phyloP scores from a whole-genome alignment of 2,113 vertebrate species.

The Microcebus lehilahytsara region DNA sequence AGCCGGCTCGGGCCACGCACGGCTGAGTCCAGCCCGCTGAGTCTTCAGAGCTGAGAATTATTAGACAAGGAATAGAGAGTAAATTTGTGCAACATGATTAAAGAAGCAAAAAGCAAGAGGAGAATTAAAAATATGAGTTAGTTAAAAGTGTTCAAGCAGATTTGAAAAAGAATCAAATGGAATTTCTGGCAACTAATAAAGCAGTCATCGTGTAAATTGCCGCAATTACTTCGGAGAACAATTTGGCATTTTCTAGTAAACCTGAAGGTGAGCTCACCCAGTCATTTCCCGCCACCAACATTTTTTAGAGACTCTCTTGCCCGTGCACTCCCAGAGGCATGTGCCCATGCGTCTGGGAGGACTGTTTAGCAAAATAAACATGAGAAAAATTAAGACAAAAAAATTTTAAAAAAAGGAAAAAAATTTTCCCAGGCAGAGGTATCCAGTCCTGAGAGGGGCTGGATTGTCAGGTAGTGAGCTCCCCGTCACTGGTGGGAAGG shows the following conservation, averaged over 20 bases:
- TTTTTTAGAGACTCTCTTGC: not conserved
- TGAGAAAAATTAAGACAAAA: not conserved
- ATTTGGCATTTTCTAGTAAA: not conserved
- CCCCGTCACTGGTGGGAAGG: too few relatives aligned
- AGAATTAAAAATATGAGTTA: not conserved
- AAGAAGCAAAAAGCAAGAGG: not conserved
- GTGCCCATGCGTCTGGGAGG: not conserved
- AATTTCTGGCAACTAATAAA: slow-evolving; percentile 3
- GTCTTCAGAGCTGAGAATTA: rapidly evolving
- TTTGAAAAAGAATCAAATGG: not conserved
- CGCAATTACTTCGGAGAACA: not conserved
- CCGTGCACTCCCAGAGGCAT: rapidly evolving
- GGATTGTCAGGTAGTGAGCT: too few relatives aligned
- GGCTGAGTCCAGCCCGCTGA: rapidly evolving
- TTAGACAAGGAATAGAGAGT: not conserved
- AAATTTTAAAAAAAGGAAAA: too few relatives aligned
- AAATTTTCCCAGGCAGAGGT: too few relatives aligned
- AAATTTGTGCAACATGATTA: not conserved
- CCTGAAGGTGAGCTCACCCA: not conserved
- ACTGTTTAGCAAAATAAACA: not conserved
- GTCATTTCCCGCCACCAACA: not conserved
- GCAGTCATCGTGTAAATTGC: not conserved
- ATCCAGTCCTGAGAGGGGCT: too few relatives aligned
- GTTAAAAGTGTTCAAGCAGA: not conserved
- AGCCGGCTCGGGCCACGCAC: rapidly evolving